Base-by-base conservation (phyloP, 2,888 invertebrate genomes). In the Alviniconcha strummeri region DNA sequence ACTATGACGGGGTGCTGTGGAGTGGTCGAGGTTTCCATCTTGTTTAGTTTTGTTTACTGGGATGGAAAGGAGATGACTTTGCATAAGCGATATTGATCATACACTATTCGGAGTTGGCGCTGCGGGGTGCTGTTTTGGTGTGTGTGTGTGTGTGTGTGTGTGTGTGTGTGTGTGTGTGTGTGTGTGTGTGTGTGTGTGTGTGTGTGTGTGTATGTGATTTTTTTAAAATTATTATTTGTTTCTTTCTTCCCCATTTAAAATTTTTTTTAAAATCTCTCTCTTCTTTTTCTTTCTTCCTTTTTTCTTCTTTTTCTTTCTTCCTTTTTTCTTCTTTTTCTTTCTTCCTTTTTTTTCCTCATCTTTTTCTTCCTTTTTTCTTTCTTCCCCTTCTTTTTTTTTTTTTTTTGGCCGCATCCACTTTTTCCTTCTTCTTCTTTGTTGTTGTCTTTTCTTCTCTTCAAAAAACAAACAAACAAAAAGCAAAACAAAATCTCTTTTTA, bases 101-200 rank as follows among this genome's bases (percentile, higher is more conserved):
- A 36, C 36, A 36, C 36, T 36, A 36, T 36, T 36, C 36, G 36
- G 36, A 36, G 36, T 36, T 36, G 36, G 3, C 36, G 36, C 36
- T 36, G 36, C 36, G 36, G 1, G 36, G 36, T 36, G 3, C 36
- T 36, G 69, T 17, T 15, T 17, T 15, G 6, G 17, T 69, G 17
- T 17, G 69, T 69, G 69, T n/a, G 17, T 69, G 69, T n/a, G 69
- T 17, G 69, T n/a, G 17, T 69, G 69, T 69, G 17, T 17, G 69
- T 69, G 69, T 69, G 17, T 69, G 69, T 69, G 69, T 69, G 69
- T 69, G 69, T 69, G 69, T 69, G 17, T 17, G 69, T 17, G 69
- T 69, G 15, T 69, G 69, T 69, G 17, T 69, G 64, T 64, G 64
- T 64, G 69, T 69, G 69, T 17, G 69, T 69, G 69, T 36, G 69